Conservation (phyloP, 2,797 vertebrate genomes). For the Holocentrus rufus region DNA sequence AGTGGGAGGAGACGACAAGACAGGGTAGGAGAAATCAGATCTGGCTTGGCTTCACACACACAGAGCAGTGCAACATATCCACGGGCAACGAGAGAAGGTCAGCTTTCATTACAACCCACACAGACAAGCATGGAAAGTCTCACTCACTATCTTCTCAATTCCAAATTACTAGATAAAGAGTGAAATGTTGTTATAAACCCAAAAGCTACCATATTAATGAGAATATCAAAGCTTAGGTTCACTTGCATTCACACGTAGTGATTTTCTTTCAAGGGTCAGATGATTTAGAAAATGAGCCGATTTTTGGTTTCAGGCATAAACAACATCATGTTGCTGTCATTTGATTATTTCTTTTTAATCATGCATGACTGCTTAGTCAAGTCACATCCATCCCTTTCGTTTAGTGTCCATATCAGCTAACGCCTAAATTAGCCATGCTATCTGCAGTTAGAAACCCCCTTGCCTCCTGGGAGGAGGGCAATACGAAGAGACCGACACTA, state of each 20-base stretch:
- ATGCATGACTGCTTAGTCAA: background rate
- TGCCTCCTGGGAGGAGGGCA: background rate
- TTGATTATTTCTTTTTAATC: background rate
- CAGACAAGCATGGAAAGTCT: constrained; percentile 11
- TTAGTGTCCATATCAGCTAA: background rate
- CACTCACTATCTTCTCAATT: constrained; percentile 19
- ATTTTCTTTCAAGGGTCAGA: constrained; percentile 27
- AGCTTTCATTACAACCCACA: constrained; percentile 49
- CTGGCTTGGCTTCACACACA: constrained; percentile 28
- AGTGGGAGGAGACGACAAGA: constrained; percentile 35
- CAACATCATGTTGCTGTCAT: constrained; percentile 7
- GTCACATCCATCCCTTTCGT: background rate
- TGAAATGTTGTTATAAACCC: background rate
- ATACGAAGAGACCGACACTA: no score
- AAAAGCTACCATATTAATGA: background rate
- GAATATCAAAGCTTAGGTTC: constrained; percentile 1
- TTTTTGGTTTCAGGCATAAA: constrained; percentile 39
- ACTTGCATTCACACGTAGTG: background rate
- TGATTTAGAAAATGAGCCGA: constrained; percentile 12
- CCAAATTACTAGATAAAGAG: constrained; percentile 26
- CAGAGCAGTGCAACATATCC: constrained; percentile 41
- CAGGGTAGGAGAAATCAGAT: constrained; percentile 46
- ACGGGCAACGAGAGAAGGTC: constrained; percentile 41
- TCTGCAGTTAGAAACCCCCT: background rate
- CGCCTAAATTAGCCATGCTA: constrained; percentile 22